Evolutionary conservation across 2,888 invertebrate genomes (phyloP), one percentile per base, ranked within the genome.

Genomic region (Anagyrus pseudococci): DNA sequence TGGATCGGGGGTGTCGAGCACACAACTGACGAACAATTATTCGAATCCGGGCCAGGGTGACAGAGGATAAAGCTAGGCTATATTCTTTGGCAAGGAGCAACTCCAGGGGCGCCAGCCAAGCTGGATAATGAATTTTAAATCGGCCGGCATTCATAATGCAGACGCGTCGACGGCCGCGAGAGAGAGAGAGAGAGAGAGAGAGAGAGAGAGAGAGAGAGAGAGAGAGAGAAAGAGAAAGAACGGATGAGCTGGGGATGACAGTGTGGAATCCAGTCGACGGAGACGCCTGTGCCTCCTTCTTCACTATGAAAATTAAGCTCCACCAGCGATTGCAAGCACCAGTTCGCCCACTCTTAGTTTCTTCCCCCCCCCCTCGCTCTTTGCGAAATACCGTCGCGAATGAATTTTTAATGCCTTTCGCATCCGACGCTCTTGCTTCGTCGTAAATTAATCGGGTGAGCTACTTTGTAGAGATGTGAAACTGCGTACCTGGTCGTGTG

Each of bases 1-100:
- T 62, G 64, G 26, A 64, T 57, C 64, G 62, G 58, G 57, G 54
- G 54, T 58, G 55, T 63, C 37, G 69, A 71, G 63, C 74, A n/a
- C n/a, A n/a, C n/a, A n/a, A 74, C 75, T 76, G 79, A 79, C 77
- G 78, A 80, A 79, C 79, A 80, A 80, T 80, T 80, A 79, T 72
- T 77, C 78, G 75, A 70, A 67, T 72, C 71, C 55, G 23, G 53
- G 58, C 62, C 56, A 64, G 56, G 60, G 66, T 64, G 47, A 67
- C 52, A 67, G 49, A 41, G 41, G 41, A 29, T 7, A 4, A 10
- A 29, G 29, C 6, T 29, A 10, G 29, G 6, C 29, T 29, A 7
- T 29, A 29, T n/a, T n/a, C n/a, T n/a, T n/a, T n/a, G n/a, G n/a
- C n/a, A n/a, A n/a, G n/a, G n/a, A n/a, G n/a, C n/a, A n/a, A n/a